Percentiles rank a stretch among this genome's conserved stretches.
Conservation (phyloP, 2,888 invertebrate species). For the Halictus ligatus region DNA sequence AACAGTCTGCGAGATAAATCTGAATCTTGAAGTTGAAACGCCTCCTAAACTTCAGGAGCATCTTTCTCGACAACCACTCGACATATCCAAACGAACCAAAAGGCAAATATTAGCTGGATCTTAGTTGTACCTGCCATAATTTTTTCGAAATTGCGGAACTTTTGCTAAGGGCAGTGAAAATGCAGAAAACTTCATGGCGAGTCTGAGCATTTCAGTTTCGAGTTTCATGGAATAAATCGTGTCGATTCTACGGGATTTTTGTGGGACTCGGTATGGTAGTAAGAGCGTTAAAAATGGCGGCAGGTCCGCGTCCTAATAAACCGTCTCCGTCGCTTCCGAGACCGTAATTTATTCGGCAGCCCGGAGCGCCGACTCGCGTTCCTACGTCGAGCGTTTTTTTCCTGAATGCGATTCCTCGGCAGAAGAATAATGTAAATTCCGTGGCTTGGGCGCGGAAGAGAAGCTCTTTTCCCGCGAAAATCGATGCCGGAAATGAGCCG, state of each 20-base stretch:
- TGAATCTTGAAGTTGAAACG: too few species aligned
- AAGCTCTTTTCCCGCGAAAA: neutral
- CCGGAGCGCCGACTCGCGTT: slow-evolving; percentile 1
- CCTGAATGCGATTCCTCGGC: neutral
- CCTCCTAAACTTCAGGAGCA: too few species aligned
- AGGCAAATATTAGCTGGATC: neutral
- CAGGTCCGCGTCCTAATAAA: neutral
- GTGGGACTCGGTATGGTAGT: neutral
- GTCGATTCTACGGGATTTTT: neutral
- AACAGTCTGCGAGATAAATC: too few species aligned
- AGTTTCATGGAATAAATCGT: neutral
- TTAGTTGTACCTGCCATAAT: neutral
- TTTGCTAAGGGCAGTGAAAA: neutral
- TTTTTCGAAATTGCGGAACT: neutral
- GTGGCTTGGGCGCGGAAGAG: neutral
- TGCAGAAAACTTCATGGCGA: neutral
- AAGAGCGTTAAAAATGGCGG: neutral
- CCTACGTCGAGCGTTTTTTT: neutral
- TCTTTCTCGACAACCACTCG: too few species aligned
- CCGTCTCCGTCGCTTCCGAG: slow-evolving; percentile 6
- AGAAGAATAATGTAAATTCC: slow-evolving; percentile 4
- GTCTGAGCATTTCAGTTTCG: neutral
- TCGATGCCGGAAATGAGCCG: slow-evolving; percentile 15
- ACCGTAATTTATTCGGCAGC: slow-evolving; percentile 4
- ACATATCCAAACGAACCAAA: neutral